Conservation (phyloP, 2,797 vertebrate genomes). For the Crypturellus tataupa region DNA sequence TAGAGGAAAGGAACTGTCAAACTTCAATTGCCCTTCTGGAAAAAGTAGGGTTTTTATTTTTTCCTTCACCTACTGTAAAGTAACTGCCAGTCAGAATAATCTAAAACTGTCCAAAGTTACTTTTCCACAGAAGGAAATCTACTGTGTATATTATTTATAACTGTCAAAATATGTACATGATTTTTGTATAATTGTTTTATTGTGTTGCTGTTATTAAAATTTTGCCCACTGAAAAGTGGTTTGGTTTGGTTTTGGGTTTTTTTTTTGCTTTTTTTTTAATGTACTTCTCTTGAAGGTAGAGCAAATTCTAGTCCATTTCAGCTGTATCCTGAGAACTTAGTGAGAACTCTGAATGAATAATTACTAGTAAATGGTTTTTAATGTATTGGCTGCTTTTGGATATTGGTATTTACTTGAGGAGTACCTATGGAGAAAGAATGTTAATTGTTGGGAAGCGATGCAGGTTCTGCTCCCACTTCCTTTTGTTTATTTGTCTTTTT, state of each 20-base stretch:
- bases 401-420: background rate
- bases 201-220: constrained; percentile 70
- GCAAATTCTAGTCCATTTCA: background rate
- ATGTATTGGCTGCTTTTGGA: background rate
- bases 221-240: constrained; percentile 38
- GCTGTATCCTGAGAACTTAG: background rate
- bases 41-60: background rate
- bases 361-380: background rate
- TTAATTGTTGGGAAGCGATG: background rate
- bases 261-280: background rate
- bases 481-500: background rate
- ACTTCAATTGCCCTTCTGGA: constrained; percentile 26
- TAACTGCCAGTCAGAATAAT: constrained; percentile 19
- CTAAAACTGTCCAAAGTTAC: constrained; percentile 36
- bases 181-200: constrained; percentile 80
- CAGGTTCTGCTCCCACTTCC: background rate
- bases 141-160: constrained; percentile 77
- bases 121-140: constrained; percentile 63
- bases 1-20: background rate
- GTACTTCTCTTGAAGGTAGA: background rate
- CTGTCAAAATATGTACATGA: constrained; percentile 72
- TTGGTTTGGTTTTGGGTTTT: background rate
- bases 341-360: background rate
- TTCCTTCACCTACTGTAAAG: background rate
- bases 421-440: background rate